These are phyloP conservation scores for Epirrhoe tristata DNA, from an alignment of 2,888 invertebrate genomes.

Conservation along the genomic window DNA sequence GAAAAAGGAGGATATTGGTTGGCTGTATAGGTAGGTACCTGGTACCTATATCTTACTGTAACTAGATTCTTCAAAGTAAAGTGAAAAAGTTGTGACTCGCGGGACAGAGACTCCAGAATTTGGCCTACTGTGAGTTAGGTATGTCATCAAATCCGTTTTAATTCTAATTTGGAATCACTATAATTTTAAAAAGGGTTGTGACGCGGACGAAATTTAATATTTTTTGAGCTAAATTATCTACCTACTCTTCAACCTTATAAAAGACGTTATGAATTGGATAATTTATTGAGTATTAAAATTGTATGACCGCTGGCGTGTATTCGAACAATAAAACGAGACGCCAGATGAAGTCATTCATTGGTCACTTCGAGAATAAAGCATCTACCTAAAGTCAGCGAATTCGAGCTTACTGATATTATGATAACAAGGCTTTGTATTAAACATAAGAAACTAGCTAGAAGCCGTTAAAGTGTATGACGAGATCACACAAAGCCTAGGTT, in stretches of 20 bases:
- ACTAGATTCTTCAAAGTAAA: no score
- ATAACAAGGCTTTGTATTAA: background rate
- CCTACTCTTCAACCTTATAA: no score
- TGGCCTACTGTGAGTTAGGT: no score
- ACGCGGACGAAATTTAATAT: no score
- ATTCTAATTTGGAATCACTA: no score
- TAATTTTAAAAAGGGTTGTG: no score
- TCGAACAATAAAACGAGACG: conserved; percentile 48
- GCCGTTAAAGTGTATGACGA: background rate
- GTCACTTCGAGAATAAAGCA: conserved; percentile 48
- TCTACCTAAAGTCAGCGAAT: background rate
- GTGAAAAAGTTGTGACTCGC: no score
- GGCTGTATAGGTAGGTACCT: no score
- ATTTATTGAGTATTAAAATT: background rate
- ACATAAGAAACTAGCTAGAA: background rate
- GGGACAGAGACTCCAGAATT: no score
- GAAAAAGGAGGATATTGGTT: conserved; percentile 2
- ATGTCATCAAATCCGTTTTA: no score
- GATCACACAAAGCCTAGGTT: conserved; percentile 1
- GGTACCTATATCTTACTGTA: no score
- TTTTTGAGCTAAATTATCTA: no score
- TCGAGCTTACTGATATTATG: background rate
- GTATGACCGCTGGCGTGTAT: conserved; percentile 18
- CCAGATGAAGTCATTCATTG: conserved; percentile 58
- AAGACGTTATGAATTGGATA: background rate